These are phyloP conservation scores for Alligator mississippiensis DNA, from an alignment of 2,113 vertebrate genomes.

Conservation along the genomic window DNA sequence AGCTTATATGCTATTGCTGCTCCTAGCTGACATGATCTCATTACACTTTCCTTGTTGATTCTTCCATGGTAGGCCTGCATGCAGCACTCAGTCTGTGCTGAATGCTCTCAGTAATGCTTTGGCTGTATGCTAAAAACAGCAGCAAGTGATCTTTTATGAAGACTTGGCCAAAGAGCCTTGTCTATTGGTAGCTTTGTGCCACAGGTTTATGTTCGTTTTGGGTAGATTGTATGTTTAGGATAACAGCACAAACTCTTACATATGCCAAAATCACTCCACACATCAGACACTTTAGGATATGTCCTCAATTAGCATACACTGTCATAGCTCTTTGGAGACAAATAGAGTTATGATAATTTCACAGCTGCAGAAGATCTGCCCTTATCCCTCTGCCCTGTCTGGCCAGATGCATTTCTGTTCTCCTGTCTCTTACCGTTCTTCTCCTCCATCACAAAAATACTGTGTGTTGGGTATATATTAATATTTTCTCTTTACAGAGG, in stretches of 20 bases:
- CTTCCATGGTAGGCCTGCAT: neutral
- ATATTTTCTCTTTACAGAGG: accelerated
- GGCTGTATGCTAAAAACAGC: neutral
- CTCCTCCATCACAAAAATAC: neutral
- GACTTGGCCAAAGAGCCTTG: neutral
- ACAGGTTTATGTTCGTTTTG: neutral
- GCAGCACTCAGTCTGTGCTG: neutral
- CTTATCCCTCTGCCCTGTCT: accelerated
- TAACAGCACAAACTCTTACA: neutral
- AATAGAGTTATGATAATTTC: neutral
- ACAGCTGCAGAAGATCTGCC: neutral
- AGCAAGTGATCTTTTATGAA: neutral
- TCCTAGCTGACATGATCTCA: neutral
- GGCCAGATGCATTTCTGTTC: neutral
- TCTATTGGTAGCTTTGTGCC: neutral
- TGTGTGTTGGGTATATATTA: accelerated
- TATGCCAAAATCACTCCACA: neutral
- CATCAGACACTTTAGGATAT: neutral
- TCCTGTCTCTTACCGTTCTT: accelerated
- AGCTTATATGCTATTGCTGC: neutral
- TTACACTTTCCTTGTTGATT: neutral
- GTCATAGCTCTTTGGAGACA: neutral
- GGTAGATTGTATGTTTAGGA: neutral
- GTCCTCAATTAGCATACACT: neutral
- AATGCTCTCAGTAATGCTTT: neutral